A percentile compares a stretch with the other conserved stretches of the same genome.
Conservation (phyloP, 2,888 invertebrate genomes). For the Toxonevra muliebris region DNA sequence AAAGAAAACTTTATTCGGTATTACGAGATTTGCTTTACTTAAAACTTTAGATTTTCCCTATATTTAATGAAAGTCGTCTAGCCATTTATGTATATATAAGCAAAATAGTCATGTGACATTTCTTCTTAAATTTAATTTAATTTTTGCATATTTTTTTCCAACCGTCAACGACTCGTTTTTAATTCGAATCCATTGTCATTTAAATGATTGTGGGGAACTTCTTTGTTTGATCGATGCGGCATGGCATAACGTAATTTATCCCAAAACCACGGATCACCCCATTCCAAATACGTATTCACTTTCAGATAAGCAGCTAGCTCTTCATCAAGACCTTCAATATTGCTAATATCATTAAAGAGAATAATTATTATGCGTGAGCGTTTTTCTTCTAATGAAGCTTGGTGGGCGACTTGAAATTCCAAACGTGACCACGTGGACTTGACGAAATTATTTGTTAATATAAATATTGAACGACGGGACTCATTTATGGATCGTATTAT, state of each 20-base stretch:
- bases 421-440: slow-evolving; percentile 79
- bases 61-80: too few species aligned
- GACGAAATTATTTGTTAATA: slow-evolving; percentile 77
- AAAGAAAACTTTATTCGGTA: too few species aligned
- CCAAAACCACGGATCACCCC: slow-evolving; percentile 88
- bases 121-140: too few species aligned
- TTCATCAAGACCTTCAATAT: slow-evolving; percentile 71
- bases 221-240: slow-evolving; percentile 68
- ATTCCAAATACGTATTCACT: slow-evolving; percentile 82
- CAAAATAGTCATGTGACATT: too few species aligned
- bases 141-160: too few species aligned
- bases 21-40: too few species aligned
- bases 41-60: too few species aligned
- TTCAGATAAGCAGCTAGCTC: slow-evolving; percentile 77
- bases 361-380: slow-evolving; percentile 77
- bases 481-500: slow-evolving; percentile 77
- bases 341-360: slow-evolving; percentile 75
- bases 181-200: too few species aligned
- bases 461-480: slow-evolving; percentile 75
- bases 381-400: slow-evolving; percentile 74
- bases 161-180: too few species aligned
- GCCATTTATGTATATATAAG: too few species aligned
- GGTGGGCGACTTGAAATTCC: slow-evolving; percentile 79
- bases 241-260: slow-evolving; percentile 78
- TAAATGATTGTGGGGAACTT: too few species aligned